Conservation (phyloP, 2,888 invertebrate species). For the Drosophila recens region DNA sequence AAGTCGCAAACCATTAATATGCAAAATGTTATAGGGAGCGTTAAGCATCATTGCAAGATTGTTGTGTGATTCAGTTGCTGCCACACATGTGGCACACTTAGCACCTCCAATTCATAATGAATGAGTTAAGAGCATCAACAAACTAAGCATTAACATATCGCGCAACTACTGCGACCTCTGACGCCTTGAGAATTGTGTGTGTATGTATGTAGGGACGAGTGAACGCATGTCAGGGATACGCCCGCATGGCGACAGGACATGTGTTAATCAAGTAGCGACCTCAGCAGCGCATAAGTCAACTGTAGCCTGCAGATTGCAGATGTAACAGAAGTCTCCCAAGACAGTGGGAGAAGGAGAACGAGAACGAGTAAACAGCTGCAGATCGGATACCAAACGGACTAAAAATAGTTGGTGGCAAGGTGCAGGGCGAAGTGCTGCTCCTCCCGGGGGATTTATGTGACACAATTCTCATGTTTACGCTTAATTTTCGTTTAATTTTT, state of each 20-base stretch:
- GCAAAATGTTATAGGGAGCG: neutral
- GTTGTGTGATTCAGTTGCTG: neutral
- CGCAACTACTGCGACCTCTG: constrained; percentile 44
- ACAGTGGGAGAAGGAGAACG: constrained; percentile 22
- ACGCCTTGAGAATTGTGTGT: constrained; percentile 35
- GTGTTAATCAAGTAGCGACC: constrained; percentile 77
- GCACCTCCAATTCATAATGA: constrained; percentile 80
- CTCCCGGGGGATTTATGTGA: constrained; percentile 75
- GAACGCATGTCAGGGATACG: constrained; percentile 54
- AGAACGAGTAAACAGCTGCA: constrained; percentile 66
- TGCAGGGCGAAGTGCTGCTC: constrained; percentile 41
- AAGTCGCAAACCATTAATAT: too few relatives aligned
- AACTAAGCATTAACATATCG: constrained; percentile 73
- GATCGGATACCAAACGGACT: constrained; percentile 51
- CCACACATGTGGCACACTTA: constrained; percentile 67
- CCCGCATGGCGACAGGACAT: constrained; percentile 74
- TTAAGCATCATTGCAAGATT: constrained; percentile 6
- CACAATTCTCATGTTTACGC: constrained; percentile 81
- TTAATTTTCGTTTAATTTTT: constrained; percentile 83
- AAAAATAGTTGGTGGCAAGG: constrained; percentile 71
- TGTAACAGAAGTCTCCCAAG: constrained; percentile 22
- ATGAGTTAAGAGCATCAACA: constrained; percentile 79
- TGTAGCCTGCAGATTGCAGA: constrained; percentile 57
- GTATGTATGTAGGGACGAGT: too few relatives aligned
- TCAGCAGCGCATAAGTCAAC: constrained; percentile 72